Base-by-base conservation (phyloP, 2,888 invertebrate genomes). In the Drosophila histrio region DNA sequence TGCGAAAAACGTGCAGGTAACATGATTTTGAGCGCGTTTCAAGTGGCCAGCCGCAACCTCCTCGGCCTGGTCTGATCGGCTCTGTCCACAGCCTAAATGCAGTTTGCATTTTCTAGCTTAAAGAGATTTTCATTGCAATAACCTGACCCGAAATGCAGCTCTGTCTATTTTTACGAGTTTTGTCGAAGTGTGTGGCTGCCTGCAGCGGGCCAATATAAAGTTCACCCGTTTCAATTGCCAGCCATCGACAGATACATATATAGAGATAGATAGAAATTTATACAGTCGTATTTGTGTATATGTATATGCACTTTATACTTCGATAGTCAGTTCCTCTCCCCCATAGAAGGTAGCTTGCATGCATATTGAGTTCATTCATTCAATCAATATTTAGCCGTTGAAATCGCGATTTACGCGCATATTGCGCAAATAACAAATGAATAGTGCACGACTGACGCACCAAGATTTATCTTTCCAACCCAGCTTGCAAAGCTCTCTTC, bases 401-500 rank as follows among this genome's bases (percentile, higher is more conserved):
- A 85, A 87, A 87, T 82, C 82, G 77, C 87, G 82, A 87, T 83
- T 83, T 85, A 73, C 86, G 87, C 81, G 81, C 87, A 87, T 84
- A 86, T 86, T 86, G 87, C 80, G 68, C 87, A 77, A 81, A 81
- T 83, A 81, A 86, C 87, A 81, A 86, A 81, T 83, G 78, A 77
- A 80, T 77, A 86, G 80, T 80, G 71, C 74, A 59, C 71, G 64
- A 60, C 72, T 47, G 54, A 60, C 32, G 67, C 73, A 73, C 5
- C 41, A 21, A 77, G 83, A 83, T 85, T 82, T 85, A 76, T 69
- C 64, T 72, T 67, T 65, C 30, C 28, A 66, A 26, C 56, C 36
- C 77, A 77, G 63, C 53, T 49, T 76, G 76, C 57, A 41, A 49
- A 72, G 63, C 58, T 49, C 44, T 34, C 50, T 34, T 13, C 52